These are phyloP conservation scores for Protosalanx chinensis DNA, from an alignment of 2,797 vertebrate species.

Conservation along the genomic window DNA sequence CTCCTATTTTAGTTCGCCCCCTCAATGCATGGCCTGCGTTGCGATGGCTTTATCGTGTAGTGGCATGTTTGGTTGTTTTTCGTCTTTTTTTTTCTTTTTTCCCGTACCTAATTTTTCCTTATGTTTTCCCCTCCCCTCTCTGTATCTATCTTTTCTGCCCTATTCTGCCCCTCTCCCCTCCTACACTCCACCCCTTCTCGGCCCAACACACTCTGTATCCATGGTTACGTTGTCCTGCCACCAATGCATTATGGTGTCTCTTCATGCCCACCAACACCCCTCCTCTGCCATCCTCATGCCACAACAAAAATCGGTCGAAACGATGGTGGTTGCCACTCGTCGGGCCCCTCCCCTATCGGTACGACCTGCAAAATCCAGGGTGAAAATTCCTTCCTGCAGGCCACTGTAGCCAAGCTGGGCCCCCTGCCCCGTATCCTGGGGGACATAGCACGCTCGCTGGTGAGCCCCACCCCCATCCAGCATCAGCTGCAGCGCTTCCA, in stretches of 20 bases:
- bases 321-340: conserved; percentile 5
- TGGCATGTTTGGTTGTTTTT: conserved; percentile 79
- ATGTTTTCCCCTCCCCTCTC: conserved; percentile 76
- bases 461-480: conserved; percentile 80
- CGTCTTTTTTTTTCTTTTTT: conserved; percentile 68
- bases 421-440: conserved; percentile 92
- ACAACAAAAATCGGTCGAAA: conserved; percentile 38
- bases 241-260: conserved; percentile 83
- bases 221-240: conserved; percentile 80
- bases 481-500: conserved; percentile 84
- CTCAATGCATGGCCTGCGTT: conserved; percentile 73
- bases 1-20: conserved; percentile 53
- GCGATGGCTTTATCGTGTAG: conserved; percentile 78
- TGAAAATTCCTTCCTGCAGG: conserved; percentile 99
- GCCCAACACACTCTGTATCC: conserved; percentile 62
- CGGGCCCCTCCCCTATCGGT: conserved; percentile 45
- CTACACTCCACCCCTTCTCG: conserved; percentile 59
- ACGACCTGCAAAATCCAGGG: conserved; percentile 84
- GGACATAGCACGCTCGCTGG: conserved; percentile 86
- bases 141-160: conserved; percentile 62
- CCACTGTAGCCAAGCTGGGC: conserved; percentile 91
- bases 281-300: conserved; percentile 72
- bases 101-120: conserved; percentile 80
- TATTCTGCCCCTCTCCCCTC: conserved; percentile 62
- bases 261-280: conserved; percentile 70